A percentile compares a stretch with the other conserved stretches of the same genome.
These are phyloP conservation scores for Emydoidea blandingii DNA, from an alignment of 2,797 vertebrate genomes.

Conservation along the genomic window DNA sequence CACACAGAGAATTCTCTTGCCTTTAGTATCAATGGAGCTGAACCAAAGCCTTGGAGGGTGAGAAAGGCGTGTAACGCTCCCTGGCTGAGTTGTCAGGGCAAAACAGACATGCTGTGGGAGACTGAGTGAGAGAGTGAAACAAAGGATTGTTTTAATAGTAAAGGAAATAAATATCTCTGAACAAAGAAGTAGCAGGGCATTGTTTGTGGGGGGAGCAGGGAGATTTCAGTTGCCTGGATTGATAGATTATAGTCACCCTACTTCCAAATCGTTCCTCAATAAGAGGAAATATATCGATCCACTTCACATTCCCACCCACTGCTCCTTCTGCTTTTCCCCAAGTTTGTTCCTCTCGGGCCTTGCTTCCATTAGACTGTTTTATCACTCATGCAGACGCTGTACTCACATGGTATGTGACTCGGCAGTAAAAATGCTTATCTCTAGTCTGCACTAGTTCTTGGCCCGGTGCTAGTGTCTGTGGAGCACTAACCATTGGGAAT, in stretches of 20 bases:
- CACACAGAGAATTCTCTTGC: constrained; percentile 75
- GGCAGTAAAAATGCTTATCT: not conserved
- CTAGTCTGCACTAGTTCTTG: not conserved
- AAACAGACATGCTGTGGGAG: constrained; percentile 33
- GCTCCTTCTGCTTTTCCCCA: accelerated
- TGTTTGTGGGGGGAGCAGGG: constrained; percentile 5
- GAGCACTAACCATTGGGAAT: not conserved
- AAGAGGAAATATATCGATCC: not conserved
- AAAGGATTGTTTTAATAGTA: constrained; percentile 74
- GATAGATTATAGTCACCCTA: not conserved
- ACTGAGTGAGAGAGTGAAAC: constrained; percentile 43
- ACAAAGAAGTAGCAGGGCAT: constrained; percentile 40
- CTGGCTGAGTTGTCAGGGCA: constrained; percentile 79
- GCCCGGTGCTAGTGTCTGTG: not conserved
- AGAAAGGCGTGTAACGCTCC: constrained; percentile 80
- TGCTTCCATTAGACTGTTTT: not conserved
- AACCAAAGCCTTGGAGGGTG: constrained; percentile 78
- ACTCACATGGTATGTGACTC: not conserved
- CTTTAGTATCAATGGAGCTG: constrained; percentile 81
- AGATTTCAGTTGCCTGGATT: not conserved
- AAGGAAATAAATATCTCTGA: constrained; percentile 61
- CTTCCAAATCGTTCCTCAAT: not conserved
- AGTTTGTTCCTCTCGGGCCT: not conserved
- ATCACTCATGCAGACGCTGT: not conserved
- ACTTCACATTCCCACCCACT: not conserved